A percentile compares a stretch with the other conserved stretches of the same genome.
phyloP scores from a whole-genome alignment of 2,113 vertebrate species.

The Gavialis gangeticus region DNA sequence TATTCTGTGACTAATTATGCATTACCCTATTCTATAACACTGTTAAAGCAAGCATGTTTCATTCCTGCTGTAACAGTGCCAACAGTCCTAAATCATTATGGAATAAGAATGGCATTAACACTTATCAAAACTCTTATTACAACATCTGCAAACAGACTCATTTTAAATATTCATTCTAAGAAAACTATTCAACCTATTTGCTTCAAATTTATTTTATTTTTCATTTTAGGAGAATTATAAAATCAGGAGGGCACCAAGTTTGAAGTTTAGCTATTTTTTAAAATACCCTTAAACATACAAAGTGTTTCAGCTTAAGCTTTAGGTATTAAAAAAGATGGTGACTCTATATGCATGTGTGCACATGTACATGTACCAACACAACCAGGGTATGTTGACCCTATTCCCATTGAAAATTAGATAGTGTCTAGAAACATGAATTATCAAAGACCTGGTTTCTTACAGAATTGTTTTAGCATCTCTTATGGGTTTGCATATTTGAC shows the following conservation, averaged over 20 bases:
- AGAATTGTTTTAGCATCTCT: rapidly evolving
- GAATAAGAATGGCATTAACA: neutral
- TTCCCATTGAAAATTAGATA: neutral
- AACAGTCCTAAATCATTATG: slow-evolving; percentile 22
- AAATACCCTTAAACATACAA: neutral
- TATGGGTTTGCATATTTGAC: neutral
- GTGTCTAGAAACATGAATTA: neutral
- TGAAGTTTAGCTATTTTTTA: neutral
- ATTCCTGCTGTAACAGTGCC: neutral
- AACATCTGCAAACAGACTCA: neutral
- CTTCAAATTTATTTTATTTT: neutral
- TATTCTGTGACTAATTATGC: neutral
- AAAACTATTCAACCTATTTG: neutral
- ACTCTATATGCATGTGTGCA: too few species aligned
- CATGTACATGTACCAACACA: neutral
- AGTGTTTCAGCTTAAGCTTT: slow-evolving; percentile 19
- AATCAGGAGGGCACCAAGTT: neutral
- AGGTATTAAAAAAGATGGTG: neutral
- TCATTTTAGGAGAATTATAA: neutral
- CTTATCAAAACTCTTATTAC: neutral
- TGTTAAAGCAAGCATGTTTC: slow-evolving; percentile 10
- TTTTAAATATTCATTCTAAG: neutral
- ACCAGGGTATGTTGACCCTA: neutral
- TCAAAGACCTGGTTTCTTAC: neutral
- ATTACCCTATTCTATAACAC: neutral